Conservation (phyloP, 2,113 vertebrate genomes). For the Leptosomus discolor region DNA sequence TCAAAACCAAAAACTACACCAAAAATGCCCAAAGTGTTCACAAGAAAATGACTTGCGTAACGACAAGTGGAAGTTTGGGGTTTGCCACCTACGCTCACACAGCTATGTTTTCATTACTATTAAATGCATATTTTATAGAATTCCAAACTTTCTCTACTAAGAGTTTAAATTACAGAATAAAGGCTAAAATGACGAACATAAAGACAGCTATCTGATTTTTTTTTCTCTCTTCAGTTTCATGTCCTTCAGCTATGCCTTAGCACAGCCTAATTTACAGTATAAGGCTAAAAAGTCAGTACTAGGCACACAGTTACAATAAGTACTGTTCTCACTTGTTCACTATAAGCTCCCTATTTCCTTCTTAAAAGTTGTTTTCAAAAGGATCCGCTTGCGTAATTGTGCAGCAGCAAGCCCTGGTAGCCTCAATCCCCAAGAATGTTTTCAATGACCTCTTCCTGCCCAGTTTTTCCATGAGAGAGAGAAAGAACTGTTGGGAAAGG, state of each 20-base stretch:
- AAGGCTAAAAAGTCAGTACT: neutral
- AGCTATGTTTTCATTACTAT: neutral
- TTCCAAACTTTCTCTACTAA: neutral
- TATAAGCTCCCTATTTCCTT: conserved; percentile 36
- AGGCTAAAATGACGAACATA: neutral
- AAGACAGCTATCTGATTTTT: neutral
- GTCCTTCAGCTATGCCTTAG: neutral
- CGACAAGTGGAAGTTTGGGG: neutral
- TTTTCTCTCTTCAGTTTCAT: neutral
- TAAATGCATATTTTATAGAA: neutral
- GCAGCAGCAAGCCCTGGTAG: conserved; percentile 23
- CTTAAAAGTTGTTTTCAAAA: conserved; percentile 62
- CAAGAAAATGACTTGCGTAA: neutral
- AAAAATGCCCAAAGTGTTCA: neutral
- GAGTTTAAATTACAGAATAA: neutral
- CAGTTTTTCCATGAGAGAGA: conserved; percentile 35
- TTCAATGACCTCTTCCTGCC: conserved; percentile 51
- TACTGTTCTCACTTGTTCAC: conserved; percentile 28
- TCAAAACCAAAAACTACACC: neutral
- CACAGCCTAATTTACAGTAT: neutral
- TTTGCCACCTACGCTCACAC: neutral
- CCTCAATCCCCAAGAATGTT: conserved; percentile 52
- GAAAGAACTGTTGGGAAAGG: neutral
- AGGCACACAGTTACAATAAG: conserved; percentile 1
- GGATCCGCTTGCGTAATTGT: conserved; percentile 55